Evolutionary conservation across 1,140 invertebrate genomes (phyloP).

Genomic region (Pygmarrhopalites habei): DNA sequence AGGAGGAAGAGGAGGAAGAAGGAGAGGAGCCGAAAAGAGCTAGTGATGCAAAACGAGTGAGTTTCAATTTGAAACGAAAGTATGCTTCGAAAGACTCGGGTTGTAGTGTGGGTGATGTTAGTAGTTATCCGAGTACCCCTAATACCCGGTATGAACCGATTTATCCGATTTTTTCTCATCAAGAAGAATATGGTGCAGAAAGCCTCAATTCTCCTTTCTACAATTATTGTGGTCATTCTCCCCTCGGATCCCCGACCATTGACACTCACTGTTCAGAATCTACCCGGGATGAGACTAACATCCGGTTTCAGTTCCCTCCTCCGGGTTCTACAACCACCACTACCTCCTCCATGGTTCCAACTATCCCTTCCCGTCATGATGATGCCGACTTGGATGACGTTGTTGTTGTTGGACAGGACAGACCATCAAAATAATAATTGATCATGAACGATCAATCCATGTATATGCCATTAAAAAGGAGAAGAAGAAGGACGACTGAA

Average conservation of each 20-base stretch:
- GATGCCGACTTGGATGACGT: no score
- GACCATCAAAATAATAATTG: no score
- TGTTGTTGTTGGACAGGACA: no score
- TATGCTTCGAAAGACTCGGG: slow-evolving; percentile 36
- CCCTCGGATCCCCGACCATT: slow-evolving; percentile 21
- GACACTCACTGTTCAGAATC: no score
- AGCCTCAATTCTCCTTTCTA: slow-evolving; percentile 39
- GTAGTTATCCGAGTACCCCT: slow-evolving; percentile 15
- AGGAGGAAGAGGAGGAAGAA: not conserved
- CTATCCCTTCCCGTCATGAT: no score
- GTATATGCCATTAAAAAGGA: no score
- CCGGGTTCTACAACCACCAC: no score
- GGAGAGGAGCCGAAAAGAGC: slow-evolving; percentile 10
- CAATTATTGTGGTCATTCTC: slow-evolving; percentile 35
- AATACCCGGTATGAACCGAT: slow-evolving; percentile 32
- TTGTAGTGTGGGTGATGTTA: slow-evolving; percentile 26
- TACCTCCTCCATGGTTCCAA: no score
- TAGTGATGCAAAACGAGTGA: slow-evolving; percentile 35
- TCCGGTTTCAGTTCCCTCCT: no score
- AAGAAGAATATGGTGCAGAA: slow-evolving; percentile 41
- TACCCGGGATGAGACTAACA: no score
- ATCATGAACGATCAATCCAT: no score
- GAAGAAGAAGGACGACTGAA: no score
- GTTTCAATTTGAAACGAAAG: slow-evolving; percentile 40
- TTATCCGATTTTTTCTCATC: slow-evolving; percentile 39